Evolutionary conservation across 92 coral and sea anemone species (phyloP), one percentile per base, ranked within the genome.

Genomic region (Chrysogorgia sp.): DNA sequence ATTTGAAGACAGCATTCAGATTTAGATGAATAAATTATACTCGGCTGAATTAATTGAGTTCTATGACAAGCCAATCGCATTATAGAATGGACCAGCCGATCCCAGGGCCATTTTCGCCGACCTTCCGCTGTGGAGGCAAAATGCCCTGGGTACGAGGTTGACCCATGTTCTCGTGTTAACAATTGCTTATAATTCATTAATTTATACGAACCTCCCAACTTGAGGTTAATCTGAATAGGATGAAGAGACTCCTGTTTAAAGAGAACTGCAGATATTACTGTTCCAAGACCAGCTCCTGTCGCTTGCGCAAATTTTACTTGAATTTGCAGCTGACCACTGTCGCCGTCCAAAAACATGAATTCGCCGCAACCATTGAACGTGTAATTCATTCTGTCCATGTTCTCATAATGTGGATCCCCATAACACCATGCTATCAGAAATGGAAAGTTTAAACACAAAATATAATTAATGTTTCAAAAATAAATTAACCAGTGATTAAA

Each of bases 311-410:
- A 53, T 59, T 50, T 53, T n/a, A 72, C 79, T 10, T 72, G 79
- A 34, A 72, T 53, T 40, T 72, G 64, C 1, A 72, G 15, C 1
- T 23, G 10, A 15, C 15, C 20, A 53, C 55, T 41, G 59, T 52
- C 35, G 23, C 29, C 19, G 7, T 33, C 20, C 15, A 72, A 19
- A 72, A 52, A 72, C 65, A 72, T 56, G 33, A 25, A 72, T 3
- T 72, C 65, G 33, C 79, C 79, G 28, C 79, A 72, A 53, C 79
- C 79, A 20, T 72, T 72, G 62, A 53, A 72, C 7, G 79, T 72
- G 43, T 32, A 72, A 34, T 72, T 56, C 64, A 52, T 53, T 3
- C 17, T 56, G 41, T 72, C 79, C 48, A 72, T 28, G 26, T 33
- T 72, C 14, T 0, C 10, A 50, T 52, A 72, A 56, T 72, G 79